Conservation (phyloP, 2,888 invertebrate genomes). For the Parthenolecanium corni region DNA sequence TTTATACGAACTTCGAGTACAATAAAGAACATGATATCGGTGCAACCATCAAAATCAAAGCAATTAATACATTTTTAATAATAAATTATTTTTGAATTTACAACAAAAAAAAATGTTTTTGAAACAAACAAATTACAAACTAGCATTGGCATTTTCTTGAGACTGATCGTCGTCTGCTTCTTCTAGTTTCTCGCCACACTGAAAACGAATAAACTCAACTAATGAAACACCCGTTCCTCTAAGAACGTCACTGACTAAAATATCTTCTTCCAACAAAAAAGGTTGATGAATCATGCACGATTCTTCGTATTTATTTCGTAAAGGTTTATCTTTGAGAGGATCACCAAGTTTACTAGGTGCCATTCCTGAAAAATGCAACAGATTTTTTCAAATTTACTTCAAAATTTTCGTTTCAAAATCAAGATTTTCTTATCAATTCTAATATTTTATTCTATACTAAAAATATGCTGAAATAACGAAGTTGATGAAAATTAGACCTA, state of each 20-base stretch:
- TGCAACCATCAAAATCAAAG: too few species aligned
- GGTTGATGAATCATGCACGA: constrained; percentile 72
- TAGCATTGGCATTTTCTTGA: too few species aligned
- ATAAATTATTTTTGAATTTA: too few species aligned
- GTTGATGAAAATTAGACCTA: not conserved
- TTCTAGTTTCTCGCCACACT: constrained; percentile 59
- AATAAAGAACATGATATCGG: too few species aligned
- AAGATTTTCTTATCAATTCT: not conserved
- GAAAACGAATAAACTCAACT: constrained; percentile 72
- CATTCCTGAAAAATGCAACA: constrained; percentile 45
- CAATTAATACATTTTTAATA: too few species aligned
- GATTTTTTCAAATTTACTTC: not conserved
- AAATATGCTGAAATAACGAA: not conserved
- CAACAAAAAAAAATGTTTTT: too few species aligned
- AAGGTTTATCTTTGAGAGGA: constrained; percentile 42
- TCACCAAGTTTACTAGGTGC: constrained; percentile 64
- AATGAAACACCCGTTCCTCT: constrained; percentile 32
- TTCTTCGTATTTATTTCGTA: constrained; percentile 44
- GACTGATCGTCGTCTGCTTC: not conserved
- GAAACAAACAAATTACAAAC: too few species aligned
- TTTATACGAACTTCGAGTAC: too few species aligned
- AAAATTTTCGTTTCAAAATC: not conserved
- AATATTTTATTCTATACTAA: not conserved
- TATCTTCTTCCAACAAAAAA: constrained; percentile 55
- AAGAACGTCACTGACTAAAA: constrained; percentile 48